Percentiles rank a stretch among this genome's conserved stretches.
Conservation (phyloP, 1,140 invertebrate genomes). For the Gonioctena quinquepunctata region DNA sequence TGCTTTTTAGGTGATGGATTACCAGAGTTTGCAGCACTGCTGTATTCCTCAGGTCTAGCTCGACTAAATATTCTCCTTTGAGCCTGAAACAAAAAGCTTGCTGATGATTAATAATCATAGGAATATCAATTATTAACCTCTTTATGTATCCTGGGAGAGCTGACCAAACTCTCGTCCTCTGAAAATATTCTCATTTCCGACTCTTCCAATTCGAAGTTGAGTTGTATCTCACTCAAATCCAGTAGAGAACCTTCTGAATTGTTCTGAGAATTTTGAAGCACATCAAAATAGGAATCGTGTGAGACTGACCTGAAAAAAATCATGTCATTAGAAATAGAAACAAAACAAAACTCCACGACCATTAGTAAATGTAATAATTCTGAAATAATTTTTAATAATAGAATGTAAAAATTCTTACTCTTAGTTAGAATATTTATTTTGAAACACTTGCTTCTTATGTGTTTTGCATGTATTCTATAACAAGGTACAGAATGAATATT, state of each 20-base stretch:
- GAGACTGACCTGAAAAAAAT: conserved; percentile 70
- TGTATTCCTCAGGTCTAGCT: conserved; percentile 57
- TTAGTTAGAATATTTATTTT: too few relatives aligned
- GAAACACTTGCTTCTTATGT: too few relatives aligned
- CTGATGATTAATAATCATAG: too few relatives aligned
- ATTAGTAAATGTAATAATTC: too few relatives aligned
- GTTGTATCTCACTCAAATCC: conserved; percentile 79
- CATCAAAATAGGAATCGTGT: conserved; percentile 92
- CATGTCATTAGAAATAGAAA: too few relatives aligned
- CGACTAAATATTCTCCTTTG: conserved; percentile 54
- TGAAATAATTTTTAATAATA: too few relatives aligned
- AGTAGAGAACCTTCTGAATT: conserved; percentile 57
- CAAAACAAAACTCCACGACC: too few relatives aligned
- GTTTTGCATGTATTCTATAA: too few relatives aligned
- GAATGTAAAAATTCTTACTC: too few relatives aligned
- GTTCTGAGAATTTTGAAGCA: conserved; percentile 59
- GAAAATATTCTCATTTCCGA: conserved; percentile 84
- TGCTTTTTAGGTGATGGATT: conserved; percentile 64
- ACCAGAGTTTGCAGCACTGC: conserved; percentile 58
- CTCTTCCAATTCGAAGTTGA: conserved; percentile 83
- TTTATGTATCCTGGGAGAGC: conserved; percentile 59
- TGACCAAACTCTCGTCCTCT: conserved; percentile 74
- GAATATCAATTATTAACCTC: conserved; percentile 47
- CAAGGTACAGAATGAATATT: too few relatives aligned
- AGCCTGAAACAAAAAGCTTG: conserved; percentile 11